A percentile compares a stretch with the other conserved stretches of the same genome.
phyloP scores from a whole-genome alignment of 2,797 vertebrate species.

The Liparis tanakae region DNA sequence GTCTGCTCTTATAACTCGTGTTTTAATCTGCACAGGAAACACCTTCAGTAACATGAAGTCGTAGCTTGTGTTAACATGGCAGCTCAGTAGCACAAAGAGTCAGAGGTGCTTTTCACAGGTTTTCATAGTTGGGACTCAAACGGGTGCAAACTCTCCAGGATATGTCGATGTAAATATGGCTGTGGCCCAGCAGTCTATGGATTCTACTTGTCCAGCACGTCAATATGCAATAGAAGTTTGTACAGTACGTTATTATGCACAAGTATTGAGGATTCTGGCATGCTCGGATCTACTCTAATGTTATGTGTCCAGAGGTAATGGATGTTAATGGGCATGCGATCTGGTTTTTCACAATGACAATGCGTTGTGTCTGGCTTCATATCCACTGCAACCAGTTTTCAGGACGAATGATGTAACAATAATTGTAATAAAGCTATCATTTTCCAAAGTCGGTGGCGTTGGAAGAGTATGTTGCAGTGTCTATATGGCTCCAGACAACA shows the following conservation, averaged over 20 bases:
- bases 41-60: conserved; percentile 27
- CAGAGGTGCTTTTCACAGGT: conserved; percentile 42
- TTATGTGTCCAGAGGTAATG: conserved; percentile 63
- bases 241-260: conserved; percentile 79
- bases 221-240: conserved; percentile 76
- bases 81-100: conserved; percentile 63
- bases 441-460: conserved; percentile 45
- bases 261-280: conserved; percentile 63
- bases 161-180: not conserved
- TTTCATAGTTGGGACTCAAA: conserved; percentile 24
- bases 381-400: conserved; percentile 57
- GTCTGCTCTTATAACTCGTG: conserved; percentile 29
- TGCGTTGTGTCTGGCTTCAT: conserved; percentile 54
- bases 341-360: conserved; percentile 50
- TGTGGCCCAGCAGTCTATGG: conserved; percentile 23
- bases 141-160: conserved; percentile 10
- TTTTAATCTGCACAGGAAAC: conserved; percentile 43
- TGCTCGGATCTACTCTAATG: conserved; percentile 68
- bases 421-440: conserved; percentile 74
- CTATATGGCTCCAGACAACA: not conserved
- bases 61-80: conserved; percentile 43
- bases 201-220: conserved; percentile 64
- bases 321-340: conserved; percentile 63
- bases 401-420: conserved; percentile 5
- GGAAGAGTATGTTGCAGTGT: not conserved